Evolutionary conservation across 1,140 invertebrate genomes (phyloP).

Genomic region (Dufourea novaeangliae): DNA sequence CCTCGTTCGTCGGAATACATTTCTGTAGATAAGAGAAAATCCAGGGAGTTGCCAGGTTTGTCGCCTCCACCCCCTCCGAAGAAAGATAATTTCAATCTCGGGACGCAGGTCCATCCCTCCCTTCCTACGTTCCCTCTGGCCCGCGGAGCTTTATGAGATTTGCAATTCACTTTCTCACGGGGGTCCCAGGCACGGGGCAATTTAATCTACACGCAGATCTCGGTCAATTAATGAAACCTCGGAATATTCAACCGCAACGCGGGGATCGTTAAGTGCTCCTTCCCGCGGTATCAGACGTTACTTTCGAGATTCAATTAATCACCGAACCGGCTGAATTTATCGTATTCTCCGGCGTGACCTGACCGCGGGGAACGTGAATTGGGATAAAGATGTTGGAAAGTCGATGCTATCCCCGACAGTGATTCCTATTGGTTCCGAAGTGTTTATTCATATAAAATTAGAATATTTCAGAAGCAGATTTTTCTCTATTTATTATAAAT

Average conservation of each 20-base stretch:
- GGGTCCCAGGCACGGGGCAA: conserved; percentile 35
- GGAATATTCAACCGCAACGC: conserved; percentile 49
- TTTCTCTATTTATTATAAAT: too few species aligned
- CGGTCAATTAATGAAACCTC: conserved; percentile 65
- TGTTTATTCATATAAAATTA: too few species aligned
- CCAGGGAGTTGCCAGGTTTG: neutral
- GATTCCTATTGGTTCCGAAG: neutral
- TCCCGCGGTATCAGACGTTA: conserved; percentile 47
- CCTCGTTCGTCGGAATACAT: neutral
- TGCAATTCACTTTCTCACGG: conserved; percentile 57
- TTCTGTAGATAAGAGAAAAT: neutral
- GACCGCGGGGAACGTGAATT: neutral
- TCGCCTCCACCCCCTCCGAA: neutral
- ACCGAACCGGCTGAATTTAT: conserved; percentile 53
- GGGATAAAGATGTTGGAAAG: conserved; percentile 19
- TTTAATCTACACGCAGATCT: conserved; percentile 63
- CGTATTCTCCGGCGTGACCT: conserved; percentile 23
- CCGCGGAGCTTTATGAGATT: conserved; percentile 44
- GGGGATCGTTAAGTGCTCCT: conserved; percentile 52
- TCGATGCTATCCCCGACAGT: neutral
- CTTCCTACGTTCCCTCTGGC: too few species aligned
- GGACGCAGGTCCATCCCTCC: neutral
- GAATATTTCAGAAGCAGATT: too few species aligned
- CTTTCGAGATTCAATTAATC: conserved; percentile 66
- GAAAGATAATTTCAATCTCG: conserved; percentile 54